phyloP scores from a whole-genome alignment of 2,888 invertebrate genomes.

The Trichogramma evanescens region DNA sequence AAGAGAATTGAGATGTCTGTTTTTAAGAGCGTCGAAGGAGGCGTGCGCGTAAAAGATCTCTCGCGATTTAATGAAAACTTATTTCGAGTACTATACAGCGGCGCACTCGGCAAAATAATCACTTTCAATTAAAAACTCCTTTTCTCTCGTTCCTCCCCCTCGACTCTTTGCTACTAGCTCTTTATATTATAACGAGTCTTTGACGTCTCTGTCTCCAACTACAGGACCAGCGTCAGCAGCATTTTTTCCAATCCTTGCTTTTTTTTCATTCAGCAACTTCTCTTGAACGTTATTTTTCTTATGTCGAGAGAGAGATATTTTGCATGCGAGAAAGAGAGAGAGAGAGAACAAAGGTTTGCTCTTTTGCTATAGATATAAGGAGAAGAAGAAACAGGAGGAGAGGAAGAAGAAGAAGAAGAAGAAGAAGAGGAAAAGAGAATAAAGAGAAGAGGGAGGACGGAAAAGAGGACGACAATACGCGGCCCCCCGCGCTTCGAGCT shows the following conservation, averaged over 20 bases:
- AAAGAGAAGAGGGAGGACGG: slow-evolving; percentile 19
- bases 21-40: slow-evolving; percentile 13
- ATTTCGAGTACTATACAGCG: slow-evolving; percentile 5
- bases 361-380: slow-evolving; percentile 12
- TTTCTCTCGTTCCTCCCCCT: slow-evolving; percentile 7
- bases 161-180: slow-evolving; percentile 3
- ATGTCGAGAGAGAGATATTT: slow-evolving; percentile 4
- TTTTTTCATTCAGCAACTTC: too few species aligned
- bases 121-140: slow-evolving; percentile 19
- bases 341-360: slow-evolving; percentile 22
- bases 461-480: slow-evolving; percentile 36
- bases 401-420: too few species aligned
- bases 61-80: slow-evolving; percentile 18
- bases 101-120: slow-evolving; percentile 4
- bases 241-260: too few species aligned
- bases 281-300: too few species aligned
- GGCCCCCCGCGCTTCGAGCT: slow-evolving; percentile 44
- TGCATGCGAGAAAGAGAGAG: slow-evolving; percentile 24
- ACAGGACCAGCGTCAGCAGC: neutral
- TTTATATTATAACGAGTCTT: slow-evolving; percentile 6
- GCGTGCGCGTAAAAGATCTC: neutral
- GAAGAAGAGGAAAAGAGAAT: slow-evolving; percentile 4
- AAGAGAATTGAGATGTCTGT: slow-evolving; percentile 19
- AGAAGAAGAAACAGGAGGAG: too few species aligned
- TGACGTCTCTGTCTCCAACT: slow-evolving; percentile 15